Base-by-base conservation (phyloP, 2,113 vertebrate genomes). In the Equus quagga region DNA sequence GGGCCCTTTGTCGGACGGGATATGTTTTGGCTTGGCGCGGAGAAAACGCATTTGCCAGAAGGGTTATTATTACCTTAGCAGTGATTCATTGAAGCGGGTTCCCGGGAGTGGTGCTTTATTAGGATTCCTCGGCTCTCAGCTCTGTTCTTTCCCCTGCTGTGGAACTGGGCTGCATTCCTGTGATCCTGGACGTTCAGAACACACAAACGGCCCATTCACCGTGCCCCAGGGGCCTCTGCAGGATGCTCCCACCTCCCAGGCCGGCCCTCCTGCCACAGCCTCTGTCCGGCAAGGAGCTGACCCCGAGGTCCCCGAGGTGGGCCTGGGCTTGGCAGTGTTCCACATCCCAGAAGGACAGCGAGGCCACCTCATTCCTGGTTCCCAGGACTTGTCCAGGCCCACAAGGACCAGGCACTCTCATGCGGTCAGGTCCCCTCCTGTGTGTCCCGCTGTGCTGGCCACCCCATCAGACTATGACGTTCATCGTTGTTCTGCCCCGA, bases 11-110 rank as follows among this genome's bases (percentile, higher is more conserved):
- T 72, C 3, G 69, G 82, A 51, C 2, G 54, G 73, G 62, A 69
- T 56, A 4, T 9, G 23, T 33, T 67, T 70, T 86, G 44, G 83
- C 95, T 93, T 65, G 19, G 44, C 24, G 0, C 44, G 91, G 80
- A 97, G 89, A 67, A 97, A 97, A 94, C 0, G 2, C 23, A 91
- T 75, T 93, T 97, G 88, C 90, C 95, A 92, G 88, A 83, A 95
- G 60, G 5, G 69, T 85, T 96, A 28, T 64, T 96, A 56, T 94
- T 96, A 75, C 96, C 96, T 94, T 60, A 69, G 26, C 4, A 49
- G 44, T n/a, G 96, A 82, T 89, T 89, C 65, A 2, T 72, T 94
- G 4, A 33, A 80, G 84, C n/a, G 95, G 73, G 70, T 95, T 93
- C 86, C 62, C 69, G 15, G 83, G 87, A 90, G 46, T 14, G 31